These are phyloP conservation scores for Byasa hedistus DNA, from an alignment of 2,888 invertebrate genomes.

Conservation along the genomic window DNA sequence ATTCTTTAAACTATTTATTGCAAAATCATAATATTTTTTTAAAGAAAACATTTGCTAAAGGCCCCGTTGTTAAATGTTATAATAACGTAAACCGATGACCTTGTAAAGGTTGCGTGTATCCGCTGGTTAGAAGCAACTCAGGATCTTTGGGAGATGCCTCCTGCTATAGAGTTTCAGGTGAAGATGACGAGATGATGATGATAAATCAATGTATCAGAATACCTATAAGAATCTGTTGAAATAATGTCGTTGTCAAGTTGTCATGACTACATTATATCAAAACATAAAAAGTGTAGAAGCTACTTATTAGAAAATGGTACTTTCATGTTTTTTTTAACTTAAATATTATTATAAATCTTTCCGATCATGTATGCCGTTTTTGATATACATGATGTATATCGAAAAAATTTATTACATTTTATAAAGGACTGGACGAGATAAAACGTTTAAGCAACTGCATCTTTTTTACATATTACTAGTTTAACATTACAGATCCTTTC, in stretches of 20 bases:
- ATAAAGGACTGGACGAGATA: not conserved
- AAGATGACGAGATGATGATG: too few relatives aligned
- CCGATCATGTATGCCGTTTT: not conserved
- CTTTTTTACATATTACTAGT: not conserved
- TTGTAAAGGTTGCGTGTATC: too few relatives aligned
- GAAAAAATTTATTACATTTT: not conserved
- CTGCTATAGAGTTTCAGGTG: too few relatives aligned
- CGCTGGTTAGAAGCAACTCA: too few relatives aligned
- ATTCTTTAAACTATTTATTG: too few relatives aligned
- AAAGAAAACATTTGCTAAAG: too few relatives aligned
- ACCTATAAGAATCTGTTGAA: not conserved
- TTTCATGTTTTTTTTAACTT: not conserved
- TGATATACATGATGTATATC: not conserved
- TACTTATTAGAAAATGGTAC: not conserved
- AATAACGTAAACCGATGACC: too few relatives aligned
- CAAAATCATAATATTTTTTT: too few relatives aligned
- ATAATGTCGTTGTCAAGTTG: not conserved
- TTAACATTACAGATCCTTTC: constrained; percentile 84
- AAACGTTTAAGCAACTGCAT: not conserved
- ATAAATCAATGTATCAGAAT: not conserved
- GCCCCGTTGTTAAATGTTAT: too few relatives aligned
- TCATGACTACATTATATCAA: not conserved
- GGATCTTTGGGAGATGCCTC: too few relatives aligned
- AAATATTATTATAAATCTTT: too few relatives aligned
- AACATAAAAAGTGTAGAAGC: not conserved